These are phyloP conservation scores for Cladorhizidae sp. DNA, from an alignment of 37 sponge, comb jelly and placozoan species.

Conservation along the genomic window DNA sequence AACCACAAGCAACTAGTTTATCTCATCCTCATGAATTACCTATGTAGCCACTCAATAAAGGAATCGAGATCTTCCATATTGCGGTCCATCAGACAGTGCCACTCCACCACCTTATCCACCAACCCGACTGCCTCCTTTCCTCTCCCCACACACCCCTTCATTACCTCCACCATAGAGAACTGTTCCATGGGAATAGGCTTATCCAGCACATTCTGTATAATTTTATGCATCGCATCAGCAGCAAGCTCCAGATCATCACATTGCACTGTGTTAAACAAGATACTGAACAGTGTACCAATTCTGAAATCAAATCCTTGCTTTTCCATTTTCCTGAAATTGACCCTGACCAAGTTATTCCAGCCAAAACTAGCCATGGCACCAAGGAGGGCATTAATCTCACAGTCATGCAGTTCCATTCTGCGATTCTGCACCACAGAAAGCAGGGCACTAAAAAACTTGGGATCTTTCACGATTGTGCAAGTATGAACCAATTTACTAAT, in stretches of 20 bases:
- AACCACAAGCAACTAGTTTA: background rate
- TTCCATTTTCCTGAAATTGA: background rate
- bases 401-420: background rate
- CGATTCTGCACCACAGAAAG: background rate
- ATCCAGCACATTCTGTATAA: too few relatives aligned
- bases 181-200: background rate
- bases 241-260: background rate
- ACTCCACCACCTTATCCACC: background rate
- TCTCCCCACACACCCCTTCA: slow-evolving; percentile 4
- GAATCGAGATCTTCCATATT: background rate
- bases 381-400: background rate
- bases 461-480: background rate
- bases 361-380: background rate
- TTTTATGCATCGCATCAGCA: background rate
- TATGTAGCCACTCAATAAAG: background rate
- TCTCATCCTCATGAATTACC: background rate
- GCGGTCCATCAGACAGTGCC: background rate
- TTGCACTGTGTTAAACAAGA: background rate
- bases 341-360: background rate
- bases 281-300: background rate
- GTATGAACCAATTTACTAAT: background rate
- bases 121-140: background rate
- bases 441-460: background rate
- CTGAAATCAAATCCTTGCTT: background rate
- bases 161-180: background rate